Conservation (phyloP, 2,888 invertebrate species). For the Sympetrum striolatum region DNA sequence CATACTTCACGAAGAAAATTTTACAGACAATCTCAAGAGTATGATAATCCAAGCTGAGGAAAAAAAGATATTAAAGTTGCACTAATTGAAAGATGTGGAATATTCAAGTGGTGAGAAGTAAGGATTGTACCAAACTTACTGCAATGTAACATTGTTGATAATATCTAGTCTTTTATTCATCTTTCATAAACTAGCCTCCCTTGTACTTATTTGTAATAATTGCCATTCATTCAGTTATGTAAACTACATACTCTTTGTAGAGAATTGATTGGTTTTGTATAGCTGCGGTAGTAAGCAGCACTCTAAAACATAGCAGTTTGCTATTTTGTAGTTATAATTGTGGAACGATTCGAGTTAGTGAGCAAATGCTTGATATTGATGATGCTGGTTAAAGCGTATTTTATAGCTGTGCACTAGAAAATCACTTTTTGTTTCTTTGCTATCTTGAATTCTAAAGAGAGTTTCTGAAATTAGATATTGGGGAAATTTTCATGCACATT, state of each 20-base stretch:
- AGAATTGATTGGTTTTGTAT: not conserved
- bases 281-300: not conserved
- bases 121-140: not conserved
- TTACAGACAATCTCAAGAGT: not conserved
- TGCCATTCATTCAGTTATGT: not conserved
- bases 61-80: not conserved
- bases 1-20: not conserved
- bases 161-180: not conserved
- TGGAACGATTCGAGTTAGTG: not conserved
- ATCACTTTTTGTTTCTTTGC: not conserved
- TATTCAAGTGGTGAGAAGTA: not conserved
- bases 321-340: not conserved
- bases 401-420: not conserved
- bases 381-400: not conserved
- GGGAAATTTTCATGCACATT: not conserved
- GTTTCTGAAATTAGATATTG: not conserved
- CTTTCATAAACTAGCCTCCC: not conserved
- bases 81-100: not conserved
- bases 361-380: not conserved
- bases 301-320: not conserved
- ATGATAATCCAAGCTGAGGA: not conserved
- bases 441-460: not conserved
- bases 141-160: not conserved
- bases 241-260: not conserved
- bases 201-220: not conserved